Evolutionary conservation across 2,113 vertebrate species (phyloP), one percentile per base, ranked within the genome.

Genomic region (Hyaena hyaena): DNA sequence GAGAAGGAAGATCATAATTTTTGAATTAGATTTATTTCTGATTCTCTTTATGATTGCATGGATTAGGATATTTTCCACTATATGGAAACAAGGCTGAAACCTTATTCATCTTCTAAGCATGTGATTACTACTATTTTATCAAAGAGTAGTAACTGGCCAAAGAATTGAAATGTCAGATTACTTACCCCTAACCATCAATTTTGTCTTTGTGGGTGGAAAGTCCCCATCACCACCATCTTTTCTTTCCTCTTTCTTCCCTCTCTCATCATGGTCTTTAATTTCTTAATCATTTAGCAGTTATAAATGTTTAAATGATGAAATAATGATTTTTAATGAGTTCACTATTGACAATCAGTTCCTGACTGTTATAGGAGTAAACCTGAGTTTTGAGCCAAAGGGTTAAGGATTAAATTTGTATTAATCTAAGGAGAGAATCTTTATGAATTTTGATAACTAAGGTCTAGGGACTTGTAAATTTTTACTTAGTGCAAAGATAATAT

Each of bases 11-110:
- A 45, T 21, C 66, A 14, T 21, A 82, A 68, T 63, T 79, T 71
- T 61, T 88, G 35, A 61, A 87, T 95, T 82, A 73, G 21, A 43
- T 88, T 88, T 82, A 69, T 85, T 68, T 84, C 61, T 93, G 68
- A n/a, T 84, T 50, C 43, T 95, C 43, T 23, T 81, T 83, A 65
- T 28, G 9, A 88, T n/a, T 63, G 88, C 9, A 50, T 55, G 35
- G 7, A 45, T 61, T 79, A 91, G 23, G 7, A 58, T 76, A 39
- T n/a, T 84, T 88, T 45, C 12, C 53, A 10, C 66, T 73, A 8
- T 69, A 14, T 17, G 68, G 48, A 65, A 95, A 88, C 39, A 80
- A 80, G 94, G 5, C 7, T 86, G 28, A 93, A 88, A 50, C 77
- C 17, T 77, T 71, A 86, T 35, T 50, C 31, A 88, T 88, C 90